Conservation (phyloP, 2,797 vertebrate species). For the Pipistrellus nathusii region DNA sequence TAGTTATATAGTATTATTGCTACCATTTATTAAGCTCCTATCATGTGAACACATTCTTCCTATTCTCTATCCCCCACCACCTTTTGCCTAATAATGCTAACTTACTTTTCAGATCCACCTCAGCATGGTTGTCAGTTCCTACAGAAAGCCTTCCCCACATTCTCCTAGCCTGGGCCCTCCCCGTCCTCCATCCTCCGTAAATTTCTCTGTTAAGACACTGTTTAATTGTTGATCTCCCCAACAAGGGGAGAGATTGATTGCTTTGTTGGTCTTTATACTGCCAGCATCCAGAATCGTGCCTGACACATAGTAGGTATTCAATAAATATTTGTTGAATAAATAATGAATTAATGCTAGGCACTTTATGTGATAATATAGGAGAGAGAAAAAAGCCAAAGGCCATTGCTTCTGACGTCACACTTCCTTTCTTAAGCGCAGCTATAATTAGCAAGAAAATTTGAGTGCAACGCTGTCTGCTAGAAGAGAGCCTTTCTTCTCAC, state of each 20-base stretch:
- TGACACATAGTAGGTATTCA: not conserved
- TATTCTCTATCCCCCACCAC: not conserved
- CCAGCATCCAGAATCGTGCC: not conserved
- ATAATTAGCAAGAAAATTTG: slow-evolving; percentile 41
- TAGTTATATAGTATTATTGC: not conserved
- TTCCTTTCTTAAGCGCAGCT: slow-evolving; percentile 53
- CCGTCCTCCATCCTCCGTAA: not conserved
- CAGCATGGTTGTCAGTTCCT: not conserved
- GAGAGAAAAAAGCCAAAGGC: not conserved
- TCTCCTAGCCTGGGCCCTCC: not conserved
- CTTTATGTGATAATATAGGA: not conserved
- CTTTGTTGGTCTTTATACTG: not conserved
- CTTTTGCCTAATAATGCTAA: not conserved
- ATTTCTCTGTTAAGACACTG: not conserved
- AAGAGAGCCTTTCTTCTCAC: rapidly evolving
- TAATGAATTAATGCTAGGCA: not conserved
- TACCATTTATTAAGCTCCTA: slow-evolving; percentile 11
- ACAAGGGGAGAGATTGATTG: not conserved
- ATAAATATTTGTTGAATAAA: not conserved
- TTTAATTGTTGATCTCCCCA: not conserved
- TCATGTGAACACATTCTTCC: not conserved
- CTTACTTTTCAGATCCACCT: not conserved
- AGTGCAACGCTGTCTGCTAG: not conserved
- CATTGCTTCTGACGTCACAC: not conserved
- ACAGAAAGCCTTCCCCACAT: not conserved